Percentiles rank a stretch among this genome's conserved stretches.
These are phyloP conservation scores for Conopomorpha cramerella DNA, from an alignment of 1,140 invertebrate species.

Conservation along the genomic window DNA sequence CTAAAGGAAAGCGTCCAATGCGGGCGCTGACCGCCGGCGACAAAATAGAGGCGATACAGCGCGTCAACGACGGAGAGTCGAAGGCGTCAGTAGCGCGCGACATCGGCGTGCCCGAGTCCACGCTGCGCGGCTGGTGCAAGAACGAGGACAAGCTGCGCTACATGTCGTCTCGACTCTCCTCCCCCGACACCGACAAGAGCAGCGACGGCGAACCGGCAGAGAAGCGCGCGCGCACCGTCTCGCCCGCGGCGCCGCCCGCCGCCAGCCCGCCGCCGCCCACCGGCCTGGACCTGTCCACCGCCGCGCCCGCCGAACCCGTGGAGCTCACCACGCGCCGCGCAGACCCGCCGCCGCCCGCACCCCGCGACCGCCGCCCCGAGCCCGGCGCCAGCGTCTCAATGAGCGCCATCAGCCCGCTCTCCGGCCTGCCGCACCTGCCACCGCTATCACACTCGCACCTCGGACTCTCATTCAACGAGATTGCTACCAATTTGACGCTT, in stretches of 20 bases:
- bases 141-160: slow-evolving; percentile 77
- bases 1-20: slow-evolving; percentile 71
- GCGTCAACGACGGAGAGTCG: slow-evolving; percentile 80
- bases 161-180: slow-evolving; percentile 69
- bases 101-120: slow-evolving; percentile 82
- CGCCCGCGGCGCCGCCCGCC: slow-evolving; percentile 21
- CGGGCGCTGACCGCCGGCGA: slow-evolving; percentile 72
- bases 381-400: slow-evolving; percentile 55
- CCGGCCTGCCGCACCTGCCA: slow-evolving; percentile 59
- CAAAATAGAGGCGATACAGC: slow-evolving; percentile 77
- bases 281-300: slow-evolving; percentile 54
- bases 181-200: slow-evolving; percentile 65
- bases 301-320: slow-evolving; percentile 30
- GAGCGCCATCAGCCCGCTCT: slow-evolving; percentile 63
- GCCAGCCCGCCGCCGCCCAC: slow-evolving; percentile 60
- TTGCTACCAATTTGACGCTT: slow-evolving; percentile 63
- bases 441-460: slow-evolving; percentile 61
- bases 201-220: slow-evolving; percentile 49
- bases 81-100: slow-evolving; percentile 81
- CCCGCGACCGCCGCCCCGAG: slow-evolving; percentile 28
- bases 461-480: slow-evolving; percentile 64
- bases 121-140: slow-evolving; percentile 83
- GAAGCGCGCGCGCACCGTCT: slow-evolving; percentile 58
- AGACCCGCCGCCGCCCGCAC: slow-evolving; percentile 25
- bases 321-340: slow-evolving; percentile 45